A percentile compares a stretch with the other conserved stretches of the same genome.
Conservation (phyloP, 2,113 vertebrate species). For the Chiloscyllium plagiosum region DNA sequence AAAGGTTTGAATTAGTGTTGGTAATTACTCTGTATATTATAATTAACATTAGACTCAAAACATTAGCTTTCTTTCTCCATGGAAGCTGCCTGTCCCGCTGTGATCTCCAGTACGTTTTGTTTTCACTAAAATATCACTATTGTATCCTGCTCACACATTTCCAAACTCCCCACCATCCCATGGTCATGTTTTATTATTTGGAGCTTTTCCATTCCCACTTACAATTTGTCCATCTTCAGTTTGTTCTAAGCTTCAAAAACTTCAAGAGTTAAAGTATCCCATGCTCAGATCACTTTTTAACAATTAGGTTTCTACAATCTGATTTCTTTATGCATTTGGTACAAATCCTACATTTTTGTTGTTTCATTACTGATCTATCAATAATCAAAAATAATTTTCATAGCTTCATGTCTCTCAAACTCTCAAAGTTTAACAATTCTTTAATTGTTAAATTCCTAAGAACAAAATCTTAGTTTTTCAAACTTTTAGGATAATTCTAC, state of each 20-base stretch:
- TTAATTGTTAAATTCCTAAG: not conserved
- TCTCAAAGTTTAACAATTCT: not conserved
- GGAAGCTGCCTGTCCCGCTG: too few relatives aligned
- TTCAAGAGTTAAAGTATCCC: not conserved
- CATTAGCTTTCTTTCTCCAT: too few relatives aligned
- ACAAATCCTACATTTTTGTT: not conserved
- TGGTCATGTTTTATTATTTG: not conserved
- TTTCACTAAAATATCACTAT: not conserved
- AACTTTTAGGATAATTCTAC: not conserved
- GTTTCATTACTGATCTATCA: not conserved
- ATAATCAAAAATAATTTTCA: not conserved
- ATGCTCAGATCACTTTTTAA: not conserved
- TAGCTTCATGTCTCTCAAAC: not conserved
- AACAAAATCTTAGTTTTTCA: not conserved
- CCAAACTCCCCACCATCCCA: not conserved
- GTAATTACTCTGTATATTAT: not conserved
- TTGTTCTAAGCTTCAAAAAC: not conserved
- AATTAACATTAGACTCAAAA: not conserved
- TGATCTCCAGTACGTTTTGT: too few relatives aligned
- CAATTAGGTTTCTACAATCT: not conserved
- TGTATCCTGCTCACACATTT: not conserved
- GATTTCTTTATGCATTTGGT: not conserved
- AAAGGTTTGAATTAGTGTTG: not conserved
- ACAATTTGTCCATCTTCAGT: not conserved
- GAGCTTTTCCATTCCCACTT: not conserved